A percentile compares a stretch with the other conserved stretches of the same genome.
Conservation (phyloP, 2,888 invertebrate genomes). For the Sphaerophoria taeniata region DNA sequence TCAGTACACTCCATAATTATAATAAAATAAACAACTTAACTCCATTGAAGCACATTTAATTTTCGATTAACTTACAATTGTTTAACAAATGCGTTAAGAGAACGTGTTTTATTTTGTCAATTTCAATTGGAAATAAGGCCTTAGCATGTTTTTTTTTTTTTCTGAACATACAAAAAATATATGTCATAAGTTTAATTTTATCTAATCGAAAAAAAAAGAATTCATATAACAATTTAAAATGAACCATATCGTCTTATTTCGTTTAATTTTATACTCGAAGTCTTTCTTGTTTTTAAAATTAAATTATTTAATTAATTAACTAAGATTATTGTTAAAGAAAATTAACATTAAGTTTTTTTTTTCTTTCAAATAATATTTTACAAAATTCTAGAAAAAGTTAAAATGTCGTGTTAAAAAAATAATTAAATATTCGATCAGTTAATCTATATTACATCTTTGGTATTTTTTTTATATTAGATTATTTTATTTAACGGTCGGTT, state of each 20-base stretch:
- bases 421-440: constrained; percentile 37
- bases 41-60: constrained; percentile 59
- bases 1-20: too few species aligned
- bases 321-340: constrained; percentile 27
- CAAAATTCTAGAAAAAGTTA: constrained; percentile 31
- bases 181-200: not conserved
- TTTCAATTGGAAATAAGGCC: constrained; percentile 44
- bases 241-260: constrained; percentile 51
- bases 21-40: constrained; percentile 18
- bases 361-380: constrained; percentile 23
- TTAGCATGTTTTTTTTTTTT: constrained; percentile 31
- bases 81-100: constrained; percentile 58
- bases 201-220: constrained; percentile 39
- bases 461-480: constrained; percentile 64
- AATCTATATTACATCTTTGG: constrained; percentile 76
- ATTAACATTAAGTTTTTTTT: constrained; percentile 5
- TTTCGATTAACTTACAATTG: constrained; percentile 58
- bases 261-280: constrained; percentile 48
- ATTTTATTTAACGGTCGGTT: constrained; percentile 14
- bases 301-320: constrained; percentile 15
- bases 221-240: constrained; percentile 33
- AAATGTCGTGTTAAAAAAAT: constrained; percentile 53
- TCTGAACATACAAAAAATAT: constrained; percentile 33
- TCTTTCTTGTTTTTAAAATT: constrained; percentile 43
- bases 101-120: constrained; percentile 21